phyloP scores from a whole-genome alignment of 2,797 vertebrate genomes.

The Clamator glandarius region DNA sequence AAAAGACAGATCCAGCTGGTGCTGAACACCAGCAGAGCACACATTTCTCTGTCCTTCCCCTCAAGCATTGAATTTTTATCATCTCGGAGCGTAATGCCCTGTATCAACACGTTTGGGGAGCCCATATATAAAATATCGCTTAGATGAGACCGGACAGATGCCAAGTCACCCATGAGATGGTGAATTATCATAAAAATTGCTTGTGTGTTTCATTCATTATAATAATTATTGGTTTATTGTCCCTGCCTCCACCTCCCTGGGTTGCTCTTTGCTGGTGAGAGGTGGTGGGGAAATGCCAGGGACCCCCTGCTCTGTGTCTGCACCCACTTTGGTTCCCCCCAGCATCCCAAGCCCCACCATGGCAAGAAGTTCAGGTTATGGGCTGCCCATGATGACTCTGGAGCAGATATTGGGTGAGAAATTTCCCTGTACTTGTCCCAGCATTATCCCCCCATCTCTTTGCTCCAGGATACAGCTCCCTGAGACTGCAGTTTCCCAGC shows the following conservation, averaged over 20 bases:
- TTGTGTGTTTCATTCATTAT: neutral
- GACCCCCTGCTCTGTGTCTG: neutral
- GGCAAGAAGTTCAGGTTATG: accelerated
- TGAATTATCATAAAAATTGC: neutral
- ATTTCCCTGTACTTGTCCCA: accelerated
- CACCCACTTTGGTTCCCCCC: neutral
- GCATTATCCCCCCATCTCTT: accelerated
- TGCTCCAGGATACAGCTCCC: neutral
- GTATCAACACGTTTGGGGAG: neutral
- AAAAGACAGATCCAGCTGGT: neutral
- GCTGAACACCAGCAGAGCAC: accelerated
- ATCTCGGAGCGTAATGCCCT: accelerated
- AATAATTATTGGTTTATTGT: neutral
- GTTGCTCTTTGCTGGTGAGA: neutral
- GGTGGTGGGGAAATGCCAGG: accelerated
- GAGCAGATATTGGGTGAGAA: neutral
- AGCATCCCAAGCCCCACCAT: neutral
- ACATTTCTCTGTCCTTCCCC: neutral
- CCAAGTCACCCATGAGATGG: neutral
- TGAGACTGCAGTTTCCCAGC: accelerated
- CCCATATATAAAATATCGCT: neutral
- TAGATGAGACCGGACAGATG: neutral
- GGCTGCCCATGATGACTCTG: accelerated
- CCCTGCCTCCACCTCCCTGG: accelerated
- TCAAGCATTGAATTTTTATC: neutral